phyloP scores from a whole-genome alignment of 1,140 invertebrate species.

The Calosoma granatense region DNA sequence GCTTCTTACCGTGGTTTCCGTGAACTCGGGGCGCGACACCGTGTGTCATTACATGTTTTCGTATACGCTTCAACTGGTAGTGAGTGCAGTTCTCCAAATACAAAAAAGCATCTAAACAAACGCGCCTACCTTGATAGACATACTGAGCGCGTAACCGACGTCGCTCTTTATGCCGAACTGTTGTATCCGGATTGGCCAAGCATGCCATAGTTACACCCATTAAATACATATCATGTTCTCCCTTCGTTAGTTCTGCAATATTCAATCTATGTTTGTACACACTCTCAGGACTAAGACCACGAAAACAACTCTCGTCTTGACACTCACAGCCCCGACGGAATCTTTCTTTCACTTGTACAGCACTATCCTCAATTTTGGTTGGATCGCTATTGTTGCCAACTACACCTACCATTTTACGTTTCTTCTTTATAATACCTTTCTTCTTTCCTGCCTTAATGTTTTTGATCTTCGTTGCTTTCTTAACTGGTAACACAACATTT shows the following conservation, averaged over 20 bases:
- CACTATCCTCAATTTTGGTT: constrained; percentile 46
- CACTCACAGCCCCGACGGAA: constrained; percentile 65
- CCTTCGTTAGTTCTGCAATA: constrained; percentile 66
- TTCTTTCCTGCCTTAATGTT: constrained; percentile 19
- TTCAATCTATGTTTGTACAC: constrained; percentile 66
- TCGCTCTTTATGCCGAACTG: constrained; percentile 58
- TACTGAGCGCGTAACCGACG: constrained; percentile 61
- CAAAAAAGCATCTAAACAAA: constrained; percentile 67
- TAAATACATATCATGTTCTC: constrained; percentile 62
- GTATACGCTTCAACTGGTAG: constrained; percentile 65
- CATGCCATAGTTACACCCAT: constrained; percentile 75
- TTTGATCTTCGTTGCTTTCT: constrained; percentile 16
- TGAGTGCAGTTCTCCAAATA: constrained; percentile 72
- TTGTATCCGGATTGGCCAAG: constrained; percentile 61
- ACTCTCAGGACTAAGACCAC: constrained; percentile 56
- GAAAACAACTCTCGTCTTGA: constrained; percentile 62
- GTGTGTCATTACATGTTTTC: constrained; percentile 67
- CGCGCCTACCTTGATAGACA: constrained; percentile 62
- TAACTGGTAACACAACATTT: constrained; percentile 13
- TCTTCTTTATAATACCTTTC: constrained; percentile 21
- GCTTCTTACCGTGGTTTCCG: constrained; percentile 68
- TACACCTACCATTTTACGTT: constrained; percentile 26
- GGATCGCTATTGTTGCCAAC: constrained; percentile 31
- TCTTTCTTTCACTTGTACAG: constrained; percentile 52
- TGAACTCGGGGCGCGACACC: constrained; percentile 66